Conservation (phyloP, 92 coral and sea anemone species). For the Montipora capitata region DNA sequence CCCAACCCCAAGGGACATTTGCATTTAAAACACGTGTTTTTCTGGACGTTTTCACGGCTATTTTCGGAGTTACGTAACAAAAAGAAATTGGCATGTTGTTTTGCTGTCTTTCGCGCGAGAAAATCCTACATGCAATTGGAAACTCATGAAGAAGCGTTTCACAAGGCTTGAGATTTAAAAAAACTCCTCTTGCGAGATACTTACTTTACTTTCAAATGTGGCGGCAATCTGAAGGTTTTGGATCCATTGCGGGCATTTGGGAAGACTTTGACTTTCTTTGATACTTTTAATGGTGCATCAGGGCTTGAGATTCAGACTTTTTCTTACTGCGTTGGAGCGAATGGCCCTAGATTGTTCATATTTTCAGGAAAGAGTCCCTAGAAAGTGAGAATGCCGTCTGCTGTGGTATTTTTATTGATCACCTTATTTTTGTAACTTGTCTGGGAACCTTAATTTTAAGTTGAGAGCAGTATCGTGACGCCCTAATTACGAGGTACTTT, state of each 20-base stretch:
- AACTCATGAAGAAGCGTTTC: conserved; percentile 53
- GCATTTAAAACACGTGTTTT: conserved; percentile 10
- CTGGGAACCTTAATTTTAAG: conserved; percentile 32
- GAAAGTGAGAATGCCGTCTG: conserved; percentile 42
- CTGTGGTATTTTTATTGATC: conserved; percentile 22
- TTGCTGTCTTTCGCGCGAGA: conserved; percentile 28
- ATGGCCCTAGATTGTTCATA: conserved; percentile 37
- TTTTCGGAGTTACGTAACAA: conserved; percentile 10
- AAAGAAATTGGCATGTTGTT: conserved; percentile 38
- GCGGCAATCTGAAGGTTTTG: conserved; percentile 57
- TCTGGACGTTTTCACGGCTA: background rate
- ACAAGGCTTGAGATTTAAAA: conserved; percentile 57
- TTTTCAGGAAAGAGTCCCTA: conserved; percentile 42
- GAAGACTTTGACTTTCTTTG: conserved; percentile 41
- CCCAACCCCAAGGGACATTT: background rate
- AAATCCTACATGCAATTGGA: conserved; percentile 34
- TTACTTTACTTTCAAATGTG: conserved; percentile 24
- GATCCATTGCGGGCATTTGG: conserved; percentile 28
- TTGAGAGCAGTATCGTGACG: conserved; percentile 34
- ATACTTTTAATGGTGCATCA: conserved; percentile 28
- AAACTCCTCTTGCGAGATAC: conserved; percentile 29
- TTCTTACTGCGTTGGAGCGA: conserved; percentile 30
- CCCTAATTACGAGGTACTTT: conserved; percentile 25
- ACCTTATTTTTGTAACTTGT: conserved; percentile 13
- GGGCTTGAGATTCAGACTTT: conserved; percentile 53